Percentiles rank a stretch among this genome's conserved stretches.
phyloP scores from a whole-genome alignment of 1,140 invertebrate genomes.

The Lineus longissimus region DNA sequence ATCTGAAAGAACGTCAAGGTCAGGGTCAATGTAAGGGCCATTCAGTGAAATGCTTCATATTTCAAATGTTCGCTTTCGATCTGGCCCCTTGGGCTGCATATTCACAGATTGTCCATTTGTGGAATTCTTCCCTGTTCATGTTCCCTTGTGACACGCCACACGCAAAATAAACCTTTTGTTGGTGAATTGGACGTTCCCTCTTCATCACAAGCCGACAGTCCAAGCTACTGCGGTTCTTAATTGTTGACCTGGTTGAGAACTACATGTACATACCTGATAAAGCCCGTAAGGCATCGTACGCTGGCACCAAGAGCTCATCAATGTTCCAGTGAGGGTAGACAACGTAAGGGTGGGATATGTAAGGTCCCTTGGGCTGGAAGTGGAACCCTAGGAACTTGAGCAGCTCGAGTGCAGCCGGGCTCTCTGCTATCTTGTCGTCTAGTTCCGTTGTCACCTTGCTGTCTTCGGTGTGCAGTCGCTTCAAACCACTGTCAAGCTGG shows the following conservation, averaged over 20 bases:
- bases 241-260: too few relatives aligned
- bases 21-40: too few relatives aligned
- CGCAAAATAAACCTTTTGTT: too few relatives aligned
- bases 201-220: too few relatives aligned
- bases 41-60: too few relatives aligned
- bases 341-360: slow-evolving; percentile 35
- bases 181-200: too few relatives aligned
- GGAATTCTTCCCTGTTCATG: too few relatives aligned
- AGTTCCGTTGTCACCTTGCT: slow-evolving; percentile 33
- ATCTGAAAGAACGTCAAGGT: slow-evolving; percentile 34
- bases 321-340: slow-evolving; percentile 49
- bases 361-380: slow-evolving; percentile 41
- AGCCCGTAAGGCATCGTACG: slow-evolving; percentile 41
- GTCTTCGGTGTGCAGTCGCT: slow-evolving; percentile 41
- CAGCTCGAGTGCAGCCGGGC: slow-evolving; percentile 29
- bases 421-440: slow-evolving; percentile 24
- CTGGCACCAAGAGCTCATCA: slow-evolving; percentile 42
- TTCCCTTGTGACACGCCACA: too few relatives aligned
- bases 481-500: slow-evolving; percentile 44
- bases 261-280: slow-evolving; percentile 32
- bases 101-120: too few relatives aligned
- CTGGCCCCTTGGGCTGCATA: neutral
- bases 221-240: too few relatives aligned
- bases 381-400: slow-evolving; percentile 46
- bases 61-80: too few relatives aligned